Evolutionary conservation across 2,113 vertebrate genomes (phyloP).

Genomic region (Meles meles): DNA sequence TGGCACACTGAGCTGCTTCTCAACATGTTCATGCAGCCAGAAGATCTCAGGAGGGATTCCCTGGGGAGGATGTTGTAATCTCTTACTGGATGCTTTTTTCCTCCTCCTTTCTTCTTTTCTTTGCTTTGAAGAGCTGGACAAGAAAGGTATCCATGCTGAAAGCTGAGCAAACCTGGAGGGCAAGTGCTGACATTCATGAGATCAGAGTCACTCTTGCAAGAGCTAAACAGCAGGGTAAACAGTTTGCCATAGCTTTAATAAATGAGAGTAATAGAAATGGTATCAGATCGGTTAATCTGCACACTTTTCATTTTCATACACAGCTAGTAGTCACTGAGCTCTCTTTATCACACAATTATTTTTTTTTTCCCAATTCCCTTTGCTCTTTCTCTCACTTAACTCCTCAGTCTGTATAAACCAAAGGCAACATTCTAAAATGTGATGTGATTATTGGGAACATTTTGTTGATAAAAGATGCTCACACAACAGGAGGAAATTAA

Average conservation of each 20-base stretch:
- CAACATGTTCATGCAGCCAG: background rate
- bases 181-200: conserved; percentile 49
- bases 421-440: conserved; percentile 42
- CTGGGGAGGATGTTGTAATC: conserved; percentile 51
- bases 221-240: conserved; percentile 54
- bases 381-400: background rate
- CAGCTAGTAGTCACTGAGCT: conserved; percentile 40
- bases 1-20: background rate
- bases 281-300: conserved; percentile 61
- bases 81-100: conserved; percentile 38
- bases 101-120: conserved; percentile 54
- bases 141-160: conserved; percentile 47
- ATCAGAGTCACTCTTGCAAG: conserved; percentile 48
- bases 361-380: conserved; percentile 41
- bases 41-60: conserved; percentile 26
- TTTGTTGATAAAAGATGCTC: conserved; percentile 54
- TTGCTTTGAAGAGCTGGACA: conserved; percentile 62
- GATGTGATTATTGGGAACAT: conserved; percentile 45
- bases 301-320: conserved; percentile 65
- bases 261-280: conserved; percentile 59
- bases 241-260: conserved; percentile 52
- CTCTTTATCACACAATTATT: conserved; percentile 50
- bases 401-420: conserved; percentile 27
- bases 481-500: conserved; percentile 17
- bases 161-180: conserved; percentile 24